These are phyloP conservation scores for Enoplosus armatus DNA, from an alignment of 2,797 vertebrate species.

Conservation along the genomic window DNA sequence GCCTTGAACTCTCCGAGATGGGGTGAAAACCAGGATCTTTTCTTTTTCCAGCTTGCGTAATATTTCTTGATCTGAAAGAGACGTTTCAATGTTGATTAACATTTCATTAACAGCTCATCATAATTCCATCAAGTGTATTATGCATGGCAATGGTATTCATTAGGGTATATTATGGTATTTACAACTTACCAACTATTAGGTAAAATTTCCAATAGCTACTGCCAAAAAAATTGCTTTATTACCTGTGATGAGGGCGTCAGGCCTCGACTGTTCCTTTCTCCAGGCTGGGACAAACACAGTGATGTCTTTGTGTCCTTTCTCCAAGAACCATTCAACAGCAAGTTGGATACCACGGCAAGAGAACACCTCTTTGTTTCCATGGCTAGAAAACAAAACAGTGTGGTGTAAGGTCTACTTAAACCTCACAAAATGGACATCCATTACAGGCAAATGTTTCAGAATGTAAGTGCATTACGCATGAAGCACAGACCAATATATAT, in stretches of 20 bases:
- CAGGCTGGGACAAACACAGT: slow-evolving; percentile 99
- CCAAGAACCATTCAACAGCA: slow-evolving; percentile 97
- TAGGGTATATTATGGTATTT: background rate
- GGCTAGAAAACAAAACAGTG: slow-evolving; percentile 85
- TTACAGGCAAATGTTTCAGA: slow-evolving; percentile 11
- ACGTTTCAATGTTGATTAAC: background rate
- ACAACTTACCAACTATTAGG: background rate
- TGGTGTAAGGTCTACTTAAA: slow-evolving; percentile 24
- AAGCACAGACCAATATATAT: background rate
- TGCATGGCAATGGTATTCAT: background rate
- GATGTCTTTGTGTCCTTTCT: slow-evolving; percentile 98
- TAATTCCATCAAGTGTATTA: background rate
- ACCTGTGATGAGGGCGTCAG: slow-evolving; percentile 98
- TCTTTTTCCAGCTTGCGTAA: slow-evolving; percentile 97
- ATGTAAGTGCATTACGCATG: background rate
- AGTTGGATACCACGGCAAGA: slow-evolving; percentile 98
- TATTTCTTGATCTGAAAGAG: slow-evolving; percentile 94
- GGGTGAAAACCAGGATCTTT: slow-evolving; percentile 98
- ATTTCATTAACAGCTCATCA: background rate
- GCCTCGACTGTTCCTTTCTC: slow-evolving; percentile 98
- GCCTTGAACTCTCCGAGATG: slow-evolving; percentile 97
- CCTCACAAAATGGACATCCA: background rate
- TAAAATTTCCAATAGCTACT: background rate
- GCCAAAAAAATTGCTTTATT: slow-evolving; percentile 41
- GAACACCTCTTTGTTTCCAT: slow-evolving; percentile 99